phyloP scores from a whole-genome alignment of 2,113 vertebrate species.

The Neomonachus schauinslandi region DNA sequence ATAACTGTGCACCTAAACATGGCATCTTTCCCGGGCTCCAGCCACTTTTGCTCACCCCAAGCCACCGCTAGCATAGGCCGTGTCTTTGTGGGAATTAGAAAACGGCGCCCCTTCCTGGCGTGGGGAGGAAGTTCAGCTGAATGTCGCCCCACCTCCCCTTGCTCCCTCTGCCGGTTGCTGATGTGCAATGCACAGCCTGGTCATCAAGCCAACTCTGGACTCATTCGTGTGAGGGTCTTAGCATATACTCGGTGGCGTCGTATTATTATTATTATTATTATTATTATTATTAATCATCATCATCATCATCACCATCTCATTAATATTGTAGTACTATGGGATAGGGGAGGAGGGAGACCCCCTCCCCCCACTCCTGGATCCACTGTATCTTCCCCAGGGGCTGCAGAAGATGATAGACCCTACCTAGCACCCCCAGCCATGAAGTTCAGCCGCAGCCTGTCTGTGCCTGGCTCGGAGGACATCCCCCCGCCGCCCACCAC shows the following conservation, averaged over 20 bases:
- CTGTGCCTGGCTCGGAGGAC: conserved; percentile 94
- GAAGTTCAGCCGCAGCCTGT: conserved; percentile 95
- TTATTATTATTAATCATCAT: background rate
- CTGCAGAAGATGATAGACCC: conserved; percentile 92
- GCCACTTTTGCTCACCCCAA: background rate
- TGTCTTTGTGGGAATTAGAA: background rate
- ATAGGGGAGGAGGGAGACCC: background rate
- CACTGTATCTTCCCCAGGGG: conserved; percentile 83
- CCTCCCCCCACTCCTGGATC: background rate
- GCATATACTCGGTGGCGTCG: no score
- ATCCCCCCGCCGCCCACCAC: conserved; percentile 96
- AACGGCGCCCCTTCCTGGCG: background rate
- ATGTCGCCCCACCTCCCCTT: background rate
- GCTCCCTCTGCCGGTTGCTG: background rate
- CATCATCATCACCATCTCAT: background rate
- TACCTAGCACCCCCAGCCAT: conserved; percentile 92
- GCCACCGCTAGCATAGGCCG: accelerated
- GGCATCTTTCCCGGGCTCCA: background rate
- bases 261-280: background rate
- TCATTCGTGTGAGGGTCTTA: background rate
- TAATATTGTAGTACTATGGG: background rate
- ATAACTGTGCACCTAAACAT: background rate
- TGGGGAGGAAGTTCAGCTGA: background rate
- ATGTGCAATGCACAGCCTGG: background rate
- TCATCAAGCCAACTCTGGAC: background rate